These are phyloP conservation scores for Malaclemys terrapin DNA, from an alignment of 2,113 vertebrate genomes.

Conservation along the genomic window DNA sequence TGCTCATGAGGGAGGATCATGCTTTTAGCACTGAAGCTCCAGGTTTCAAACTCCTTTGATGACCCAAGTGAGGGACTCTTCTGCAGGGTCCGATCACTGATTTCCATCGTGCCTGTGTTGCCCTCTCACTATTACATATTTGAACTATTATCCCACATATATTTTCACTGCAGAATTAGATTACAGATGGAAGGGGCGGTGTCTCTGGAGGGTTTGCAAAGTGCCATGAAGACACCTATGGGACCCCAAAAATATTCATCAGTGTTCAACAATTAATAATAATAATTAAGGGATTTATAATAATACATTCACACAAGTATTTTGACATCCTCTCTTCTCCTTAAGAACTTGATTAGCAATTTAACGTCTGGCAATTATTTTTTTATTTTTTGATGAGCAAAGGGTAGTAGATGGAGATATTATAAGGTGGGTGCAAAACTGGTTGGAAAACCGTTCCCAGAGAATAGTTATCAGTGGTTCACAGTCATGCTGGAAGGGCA, in stretches of 20 bases:
- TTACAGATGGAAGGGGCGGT: not conserved
- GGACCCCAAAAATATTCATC: not conserved
- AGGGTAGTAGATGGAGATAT: not conserved
- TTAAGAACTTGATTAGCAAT: not conserved
- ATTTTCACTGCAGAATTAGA: not conserved
- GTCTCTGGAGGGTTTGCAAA: not conserved
- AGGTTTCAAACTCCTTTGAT: not conserved
- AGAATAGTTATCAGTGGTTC: too few species aligned
- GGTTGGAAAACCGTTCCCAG: too few species aligned
- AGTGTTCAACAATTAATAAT: not conserved
- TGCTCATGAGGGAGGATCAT: not conserved
- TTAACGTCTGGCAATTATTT: not conserved
- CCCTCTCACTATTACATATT: not conserved
- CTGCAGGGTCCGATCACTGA: not conserved
- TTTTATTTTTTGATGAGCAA: not conserved
- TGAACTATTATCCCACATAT: not conserved
- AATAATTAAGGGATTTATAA: not conserved
- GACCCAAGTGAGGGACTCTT: constrained; percentile 19
- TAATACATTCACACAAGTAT: not conserved
- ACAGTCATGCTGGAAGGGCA: too few species aligned
- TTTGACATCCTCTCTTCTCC: not conserved
- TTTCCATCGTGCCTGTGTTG: not conserved
- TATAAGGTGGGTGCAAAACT: too few species aligned
- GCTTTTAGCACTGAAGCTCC: not conserved
- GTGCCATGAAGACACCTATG: not conserved